Percentiles rank a stretch among this genome's conserved stretches.
Conservation (phyloP, 2,797 vertebrate species). For the Aplochiton taeniatus region DNA sequence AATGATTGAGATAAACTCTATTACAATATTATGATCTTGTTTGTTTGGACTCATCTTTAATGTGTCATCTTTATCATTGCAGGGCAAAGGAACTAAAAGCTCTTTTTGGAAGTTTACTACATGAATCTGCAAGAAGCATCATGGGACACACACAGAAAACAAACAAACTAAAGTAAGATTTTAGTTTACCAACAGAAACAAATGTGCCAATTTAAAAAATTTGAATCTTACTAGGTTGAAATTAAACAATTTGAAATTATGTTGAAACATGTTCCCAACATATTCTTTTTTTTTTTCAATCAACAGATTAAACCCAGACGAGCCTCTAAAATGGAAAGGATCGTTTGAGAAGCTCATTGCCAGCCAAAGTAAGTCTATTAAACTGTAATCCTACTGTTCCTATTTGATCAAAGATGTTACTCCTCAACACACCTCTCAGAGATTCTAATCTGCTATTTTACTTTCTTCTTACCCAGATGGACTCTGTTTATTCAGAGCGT, state of each 20-base stretch:
- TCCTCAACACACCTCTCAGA: not conserved
- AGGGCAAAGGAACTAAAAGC: constrained; percentile 10
- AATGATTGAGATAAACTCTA: too few relatives aligned
- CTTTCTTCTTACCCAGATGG: constrained; percentile 77
- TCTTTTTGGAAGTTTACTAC: constrained; percentile 9
- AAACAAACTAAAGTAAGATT: constrained; percentile 5
- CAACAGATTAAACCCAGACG: constrained; percentile 78
- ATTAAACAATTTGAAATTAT: too few relatives aligned
- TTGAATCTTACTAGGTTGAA: too few relatives aligned
- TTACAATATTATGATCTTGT: too few relatives aligned
- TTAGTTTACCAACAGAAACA: not conserved
- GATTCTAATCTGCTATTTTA: constrained; percentile 14
- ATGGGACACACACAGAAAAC: constrained; percentile 9
- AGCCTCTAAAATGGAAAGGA: constrained; percentile 86
- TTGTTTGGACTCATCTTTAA: too few relatives aligned
- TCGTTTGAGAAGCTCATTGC: constrained; percentile 88
- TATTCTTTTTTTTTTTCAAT: constrained; percentile 12
- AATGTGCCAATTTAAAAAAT: not conserved
- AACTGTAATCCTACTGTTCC: not conserved
- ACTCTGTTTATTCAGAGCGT: constrained; percentile 87
- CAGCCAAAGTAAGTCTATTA: constrained; percentile 86
- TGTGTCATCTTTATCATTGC: too few relatives aligned
- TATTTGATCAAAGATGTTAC: not conserved
- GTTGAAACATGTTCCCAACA: too few relatives aligned
- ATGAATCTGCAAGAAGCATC: constrained; percentile 1